Percentiles rank a stretch among this genome's conserved stretches.
Conservation (phyloP, 2,113 vertebrate genomes). For the Anolis carolinensis region DNA sequence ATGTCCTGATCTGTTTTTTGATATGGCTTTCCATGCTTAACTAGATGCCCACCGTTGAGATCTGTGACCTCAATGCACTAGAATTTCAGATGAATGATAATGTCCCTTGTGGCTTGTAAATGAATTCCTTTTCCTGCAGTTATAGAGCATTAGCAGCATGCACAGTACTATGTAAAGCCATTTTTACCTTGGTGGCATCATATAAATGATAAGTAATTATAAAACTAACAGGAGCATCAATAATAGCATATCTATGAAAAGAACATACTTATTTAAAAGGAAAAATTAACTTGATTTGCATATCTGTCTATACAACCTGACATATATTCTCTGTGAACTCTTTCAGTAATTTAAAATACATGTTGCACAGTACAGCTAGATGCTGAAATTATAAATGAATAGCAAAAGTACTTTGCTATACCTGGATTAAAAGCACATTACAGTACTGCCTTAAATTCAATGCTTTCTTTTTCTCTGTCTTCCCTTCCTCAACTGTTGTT, state of each 20-base stretch:
- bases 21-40: background rate
- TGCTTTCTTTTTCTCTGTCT: too few relatives aligned
- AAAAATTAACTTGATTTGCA: background rate
- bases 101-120: background rate
- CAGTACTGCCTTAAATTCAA: too few relatives aligned
- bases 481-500: too few relatives aligned
- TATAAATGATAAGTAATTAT: constrained; percentile 1
- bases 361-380: background rate
- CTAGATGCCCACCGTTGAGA: background rate
- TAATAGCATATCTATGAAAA: background rate
- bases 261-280: background rate
- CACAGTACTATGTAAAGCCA: background rate
- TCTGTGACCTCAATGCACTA: background rate
- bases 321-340: background rate
- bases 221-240: background rate
- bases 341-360: background rate
- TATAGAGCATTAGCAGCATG: background rate
- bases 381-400: background rate
- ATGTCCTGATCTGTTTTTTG: background rate
- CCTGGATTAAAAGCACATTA: too few relatives aligned
- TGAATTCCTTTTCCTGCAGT: background rate
- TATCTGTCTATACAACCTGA: background rate
- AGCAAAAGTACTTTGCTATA: background rate
- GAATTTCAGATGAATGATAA: background rate
- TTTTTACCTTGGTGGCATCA: background rate